phyloP scores from a whole-genome alignment of 2,797 vertebrate genomes.

The Luscinia luscinia region DNA sequence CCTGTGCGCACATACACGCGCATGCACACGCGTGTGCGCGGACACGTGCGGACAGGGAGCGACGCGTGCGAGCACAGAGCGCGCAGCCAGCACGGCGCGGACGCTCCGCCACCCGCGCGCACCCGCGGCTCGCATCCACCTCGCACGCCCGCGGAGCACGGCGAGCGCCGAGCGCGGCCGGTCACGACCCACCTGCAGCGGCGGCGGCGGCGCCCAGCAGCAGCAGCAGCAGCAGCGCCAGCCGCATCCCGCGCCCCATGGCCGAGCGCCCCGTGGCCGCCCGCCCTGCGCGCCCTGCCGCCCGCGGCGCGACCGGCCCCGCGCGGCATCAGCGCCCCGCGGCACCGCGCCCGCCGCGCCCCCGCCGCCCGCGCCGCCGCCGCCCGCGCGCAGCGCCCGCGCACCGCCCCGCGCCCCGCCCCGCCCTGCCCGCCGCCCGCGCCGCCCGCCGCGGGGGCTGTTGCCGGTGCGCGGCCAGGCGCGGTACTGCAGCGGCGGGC shows the following conservation, averaged over 20 bases:
- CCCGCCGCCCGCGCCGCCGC: background rate
- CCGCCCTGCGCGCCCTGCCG: slow-evolving; percentile 69
- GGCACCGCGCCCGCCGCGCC: background rate
- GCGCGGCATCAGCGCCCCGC: slow-evolving; percentile 16
- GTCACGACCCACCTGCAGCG: slow-evolving; percentile 74
- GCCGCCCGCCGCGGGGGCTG: background rate
- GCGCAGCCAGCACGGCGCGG: background rate
- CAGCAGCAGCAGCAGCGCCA: background rate
- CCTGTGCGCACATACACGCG: fast-evolving
- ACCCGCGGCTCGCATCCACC: background rate
- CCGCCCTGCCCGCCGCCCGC: background rate
- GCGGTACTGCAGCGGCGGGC: background rate
- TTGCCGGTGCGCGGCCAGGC: background rate
- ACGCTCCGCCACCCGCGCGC: background rate
- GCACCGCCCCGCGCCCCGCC: background rate
- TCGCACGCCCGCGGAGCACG: background rate
- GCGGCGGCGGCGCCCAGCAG: slow-evolving; percentile 40
- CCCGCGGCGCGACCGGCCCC: slow-evolving; percentile 14
- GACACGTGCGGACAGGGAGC: background rate
- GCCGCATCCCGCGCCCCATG: too few relatives aligned
- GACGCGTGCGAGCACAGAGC: fast-evolving
- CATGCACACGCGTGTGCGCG: background rate
- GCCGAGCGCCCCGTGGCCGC: background rate
- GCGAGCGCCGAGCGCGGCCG: background rate
- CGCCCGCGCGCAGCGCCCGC: background rate